phyloP scores from a whole-genome alignment of 2,797 vertebrate species.

The Sebastes reedi region DNA sequence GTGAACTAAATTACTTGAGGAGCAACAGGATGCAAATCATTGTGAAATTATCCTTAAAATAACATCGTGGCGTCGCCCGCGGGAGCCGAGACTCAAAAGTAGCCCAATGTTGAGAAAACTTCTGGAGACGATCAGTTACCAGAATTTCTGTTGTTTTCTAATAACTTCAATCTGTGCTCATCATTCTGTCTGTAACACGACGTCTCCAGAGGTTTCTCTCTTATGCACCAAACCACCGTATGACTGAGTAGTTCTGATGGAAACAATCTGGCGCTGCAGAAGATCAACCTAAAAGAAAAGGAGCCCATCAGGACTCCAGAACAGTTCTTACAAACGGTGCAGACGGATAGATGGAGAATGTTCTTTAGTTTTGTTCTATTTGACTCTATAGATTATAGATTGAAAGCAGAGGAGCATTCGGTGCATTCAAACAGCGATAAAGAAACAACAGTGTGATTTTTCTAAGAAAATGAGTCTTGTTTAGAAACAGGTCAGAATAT shows the following conservation, averaged over 20 bases:
- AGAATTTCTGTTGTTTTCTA: not conserved
- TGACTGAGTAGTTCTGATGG: not conserved
- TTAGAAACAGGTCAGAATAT: slow-evolving; percentile 38
- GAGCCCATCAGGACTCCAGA: not conserved
- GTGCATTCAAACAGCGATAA: slow-evolving; percentile 34
- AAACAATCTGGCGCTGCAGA: slow-evolving; percentile 33
- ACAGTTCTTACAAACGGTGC: not conserved
- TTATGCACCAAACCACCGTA: too few species aligned
- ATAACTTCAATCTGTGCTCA: too few species aligned
- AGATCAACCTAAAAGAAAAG: slow-evolving; percentile 27
- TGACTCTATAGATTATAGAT: slow-evolving; percentile 12
- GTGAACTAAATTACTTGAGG: not conserved
- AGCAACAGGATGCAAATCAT: not conserved
- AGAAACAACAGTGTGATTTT: slow-evolving; percentile 8
- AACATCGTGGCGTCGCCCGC: not conserved
- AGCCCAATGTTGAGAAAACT: not conserved
- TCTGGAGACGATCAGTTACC: not conserved
- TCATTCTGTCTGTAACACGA: not conserved
- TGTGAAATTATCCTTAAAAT: not conserved
- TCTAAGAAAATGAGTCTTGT: slow-evolving; percentile 35
- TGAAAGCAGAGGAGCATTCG: slow-evolving; percentile 39
- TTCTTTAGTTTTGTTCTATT: not conserved
- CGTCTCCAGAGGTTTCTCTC: not conserved
- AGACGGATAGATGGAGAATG: not conserved
- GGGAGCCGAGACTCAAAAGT: not conserved